phyloP scores from a whole-genome alignment of 2,888 invertebrate genomes.

The Uropetala carovei region DNA sequence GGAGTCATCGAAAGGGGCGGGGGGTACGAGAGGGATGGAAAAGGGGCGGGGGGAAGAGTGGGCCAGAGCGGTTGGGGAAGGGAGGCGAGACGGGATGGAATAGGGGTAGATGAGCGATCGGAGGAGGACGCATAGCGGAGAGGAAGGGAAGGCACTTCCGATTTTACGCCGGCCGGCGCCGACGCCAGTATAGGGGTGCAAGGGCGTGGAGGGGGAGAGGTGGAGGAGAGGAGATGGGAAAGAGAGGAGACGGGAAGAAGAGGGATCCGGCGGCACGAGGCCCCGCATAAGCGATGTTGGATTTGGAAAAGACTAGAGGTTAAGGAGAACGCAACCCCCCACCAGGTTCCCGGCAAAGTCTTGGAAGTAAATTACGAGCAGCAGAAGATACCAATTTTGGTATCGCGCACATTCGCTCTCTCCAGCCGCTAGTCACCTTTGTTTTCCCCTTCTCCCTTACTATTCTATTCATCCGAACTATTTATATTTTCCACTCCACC shows the following conservation, averaged over 20 bases:
- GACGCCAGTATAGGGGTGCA: constrained; percentile 28
- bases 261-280: constrained; percentile 9
- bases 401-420: not conserved
- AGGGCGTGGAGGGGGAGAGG: not conserved
- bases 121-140: constrained; percentile 15
- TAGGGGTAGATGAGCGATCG: not conserved
- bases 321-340: not conserved
- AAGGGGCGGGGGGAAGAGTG: not conserved
- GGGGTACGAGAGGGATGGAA: not conserved
- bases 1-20: not conserved
- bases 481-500: too few species aligned
- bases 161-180: constrained; percentile 58
- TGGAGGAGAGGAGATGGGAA: not conserved
- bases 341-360: constrained; percentile 25
- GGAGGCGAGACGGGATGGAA: not conserved
- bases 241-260: not conserved
- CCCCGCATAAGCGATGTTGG: constrained; percentile 52
- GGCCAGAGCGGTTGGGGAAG: too few species aligned
- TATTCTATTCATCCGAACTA: too few species aligned
- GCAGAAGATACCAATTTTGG: not conserved
- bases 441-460: too few species aligned
- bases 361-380: constrained; percentile 35
- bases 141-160: constrained; percentile 41
- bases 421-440: not conserved
- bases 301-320: not conserved